Evolutionary conservation across 2,113 vertebrate species (phyloP), one percentile per base, ranked within the genome.

Genomic region (Glareola pratincola): DNA sequence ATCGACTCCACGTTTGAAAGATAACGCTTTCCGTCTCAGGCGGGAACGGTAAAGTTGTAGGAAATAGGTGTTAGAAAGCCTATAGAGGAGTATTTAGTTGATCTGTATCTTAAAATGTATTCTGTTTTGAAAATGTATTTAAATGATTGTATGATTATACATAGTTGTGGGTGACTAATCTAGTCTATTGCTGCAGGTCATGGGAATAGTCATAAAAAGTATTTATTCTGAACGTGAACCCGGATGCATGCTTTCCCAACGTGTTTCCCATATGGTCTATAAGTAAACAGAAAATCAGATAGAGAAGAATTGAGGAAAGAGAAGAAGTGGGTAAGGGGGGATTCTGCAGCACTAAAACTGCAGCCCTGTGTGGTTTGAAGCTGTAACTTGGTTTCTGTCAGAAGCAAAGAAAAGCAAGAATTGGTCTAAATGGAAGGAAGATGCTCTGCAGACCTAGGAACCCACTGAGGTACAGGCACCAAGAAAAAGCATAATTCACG

Each of bases 101-200:
- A 95, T 97, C 76, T 62, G 43, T 94, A 94, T 96, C 94, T 96
- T 82, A 66, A 88, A 94, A 92, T 0, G 0, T 41, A 75, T 68
- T 87, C 80, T 94, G 76, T 87, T 94, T 94, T 95, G 94, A 91
- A 94, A 95, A 91, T 54, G 45, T 87, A 94, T 96, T 96, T 96
- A 97, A 91, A 94, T 94, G 73, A 82, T 85, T 54, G 83, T 78
- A 62, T 94, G 92, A 89, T 95, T 94, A 82, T 84, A 94, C 95
- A 94, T 95, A 92, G 88, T 91, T 96, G 95, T 92, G 96, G 95
- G 95, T 77, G 23, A 95, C 92, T 97, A 95, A 97, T 96, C 64
- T 85, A 94, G 92, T 94, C 83, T 95, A 68, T 97, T 94, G 96
- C 96, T 96, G 84, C 97, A 96, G 97, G 95, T 96, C 95, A 97